Percentiles rank a stretch among this genome's conserved stretches.
These are phyloP conservation scores for Pinctada fucata DNA, from an alignment of 2,888 invertebrate species.

Conservation along the genomic window DNA sequence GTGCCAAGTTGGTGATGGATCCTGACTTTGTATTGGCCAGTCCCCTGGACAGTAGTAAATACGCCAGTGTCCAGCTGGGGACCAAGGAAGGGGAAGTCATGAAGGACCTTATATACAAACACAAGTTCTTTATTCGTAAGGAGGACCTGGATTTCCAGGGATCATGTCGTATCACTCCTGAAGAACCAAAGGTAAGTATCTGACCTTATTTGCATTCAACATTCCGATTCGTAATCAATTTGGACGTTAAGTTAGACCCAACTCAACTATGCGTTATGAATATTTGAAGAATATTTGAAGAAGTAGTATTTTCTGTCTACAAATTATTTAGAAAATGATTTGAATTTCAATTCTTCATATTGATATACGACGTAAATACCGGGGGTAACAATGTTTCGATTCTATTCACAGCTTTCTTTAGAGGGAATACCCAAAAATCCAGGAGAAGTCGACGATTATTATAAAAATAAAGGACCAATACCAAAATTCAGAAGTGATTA, in stretches of 20 bases:
- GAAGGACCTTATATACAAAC: conserved; percentile 77
- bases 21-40: conserved; percentile 76
- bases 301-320: too few relatives aligned
- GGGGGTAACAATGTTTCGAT: too few relatives aligned
- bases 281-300: too few relatives aligned
- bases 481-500: conserved; percentile 77
- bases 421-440: conserved; percentile 77
- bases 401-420: conserved; percentile 71
- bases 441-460: conserved; percentile 76
- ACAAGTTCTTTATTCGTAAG: conserved; percentile 74
- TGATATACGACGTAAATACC: too few relatives aligned
- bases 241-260: background rate
- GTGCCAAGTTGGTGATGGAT: conserved; percentile 76
- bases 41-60: conserved; percentile 75
- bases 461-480: conserved; percentile 76
- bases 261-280: background rate
- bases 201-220: conserved; percentile 3
- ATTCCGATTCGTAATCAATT: background rate
- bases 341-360: too few relatives aligned
- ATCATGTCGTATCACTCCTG: conserved; percentile 75
- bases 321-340: too few relatives aligned
- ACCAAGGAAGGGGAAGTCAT: conserved; percentile 77
- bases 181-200: conserved; percentile 70
- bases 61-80: conserved; percentile 76
- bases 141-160: conserved; percentile 77